Percentiles rank a stretch among this genome's conserved stretches.
These are phyloP conservation scores for Recurvirostra avosetta DNA, from an alignment of 2,113 vertebrate genomes.

Conservation along the genomic window DNA sequence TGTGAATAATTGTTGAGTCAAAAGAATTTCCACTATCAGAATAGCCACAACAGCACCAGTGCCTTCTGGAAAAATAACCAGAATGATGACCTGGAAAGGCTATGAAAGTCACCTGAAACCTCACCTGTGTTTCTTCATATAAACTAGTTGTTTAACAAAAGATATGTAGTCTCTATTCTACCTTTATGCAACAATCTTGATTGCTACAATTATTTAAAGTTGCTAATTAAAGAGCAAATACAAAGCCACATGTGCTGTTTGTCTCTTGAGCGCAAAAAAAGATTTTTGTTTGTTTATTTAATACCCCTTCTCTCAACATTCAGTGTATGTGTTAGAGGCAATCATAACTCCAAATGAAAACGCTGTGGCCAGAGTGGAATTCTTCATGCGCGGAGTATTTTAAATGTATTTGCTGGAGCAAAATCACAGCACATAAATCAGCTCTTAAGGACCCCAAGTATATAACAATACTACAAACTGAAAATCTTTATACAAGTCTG, in stretches of 20 bases:
- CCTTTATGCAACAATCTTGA: neutral
- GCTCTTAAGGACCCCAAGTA: neutral
- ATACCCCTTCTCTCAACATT: neutral
- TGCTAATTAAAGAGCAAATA: neutral
- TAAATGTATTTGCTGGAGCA: neutral
- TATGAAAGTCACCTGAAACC: neutral
- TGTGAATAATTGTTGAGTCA: neutral
- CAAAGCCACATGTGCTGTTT: rapidly evolving
- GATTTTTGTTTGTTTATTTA: neutral
- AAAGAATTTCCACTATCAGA: neutral
- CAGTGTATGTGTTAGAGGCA: neutral
- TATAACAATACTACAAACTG: neutral
- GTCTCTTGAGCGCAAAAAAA: neutral
- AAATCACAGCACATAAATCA: neutral
- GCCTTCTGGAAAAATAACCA: neutral
- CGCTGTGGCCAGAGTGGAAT: neutral
- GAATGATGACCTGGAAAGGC: neutral
- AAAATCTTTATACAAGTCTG: neutral
- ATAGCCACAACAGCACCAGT: neutral
- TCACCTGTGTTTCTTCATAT: neutral
- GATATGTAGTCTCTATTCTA: neutral
- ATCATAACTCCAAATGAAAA: neutral
- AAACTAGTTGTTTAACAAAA: neutral
- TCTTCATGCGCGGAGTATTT: neutral
- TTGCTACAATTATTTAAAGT: neutral